Conservation (phyloP, 2,797 vertebrate genomes). For the Bovichtus variegatus region DNA sequence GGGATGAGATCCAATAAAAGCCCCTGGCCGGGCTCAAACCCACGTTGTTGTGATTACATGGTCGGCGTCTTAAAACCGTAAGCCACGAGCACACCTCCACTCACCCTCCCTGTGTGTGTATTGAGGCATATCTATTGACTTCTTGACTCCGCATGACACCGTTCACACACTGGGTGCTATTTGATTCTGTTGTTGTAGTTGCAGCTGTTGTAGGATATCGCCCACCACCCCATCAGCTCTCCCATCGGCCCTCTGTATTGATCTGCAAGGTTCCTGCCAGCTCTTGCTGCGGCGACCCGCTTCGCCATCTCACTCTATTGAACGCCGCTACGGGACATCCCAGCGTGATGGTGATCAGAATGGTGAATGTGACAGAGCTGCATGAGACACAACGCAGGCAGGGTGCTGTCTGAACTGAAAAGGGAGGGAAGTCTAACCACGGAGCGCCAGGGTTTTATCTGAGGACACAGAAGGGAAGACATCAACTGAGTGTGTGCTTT, state of each 20-base stretch:
- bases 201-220: slow-evolving; percentile 41
- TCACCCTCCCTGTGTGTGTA: slow-evolving; percentile 27
- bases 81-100: neutral
- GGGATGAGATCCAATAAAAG: neutral
- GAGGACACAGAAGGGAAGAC: slow-evolving; percentile 26
- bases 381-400: slow-evolving; percentile 26
- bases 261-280: slow-evolving; percentile 42
- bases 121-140: slow-evolving; percentile 33
- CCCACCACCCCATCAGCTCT: slow-evolving; percentile 37
- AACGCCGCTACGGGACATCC: slow-evolving; percentile 41
- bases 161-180: slow-evolving; percentile 35
- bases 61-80: slow-evolving; percentile 22
- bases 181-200: slow-evolving; percentile 54
- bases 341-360: slow-evolving; percentile 45
- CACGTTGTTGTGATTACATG: neutral
- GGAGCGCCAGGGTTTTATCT: slow-evolving; percentile 12
- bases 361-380: slow-evolving; percentile 36
- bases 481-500: slow-evolving; percentile 6
- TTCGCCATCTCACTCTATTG: slow-evolving; percentile 36
- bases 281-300: slow-evolving; percentile 39
- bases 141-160: slow-evolving; percentile 52
- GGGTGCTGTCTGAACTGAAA: slow-evolving; percentile 36
- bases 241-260: slow-evolving; percentile 53
- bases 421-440: slow-evolving; percentile 18
- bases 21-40: neutral